Evolutionary conservation across 1,140 invertebrate genomes (phyloP), one percentile per base, ranked within the genome.

Genomic region (Brachionus manjavacas): DNA sequence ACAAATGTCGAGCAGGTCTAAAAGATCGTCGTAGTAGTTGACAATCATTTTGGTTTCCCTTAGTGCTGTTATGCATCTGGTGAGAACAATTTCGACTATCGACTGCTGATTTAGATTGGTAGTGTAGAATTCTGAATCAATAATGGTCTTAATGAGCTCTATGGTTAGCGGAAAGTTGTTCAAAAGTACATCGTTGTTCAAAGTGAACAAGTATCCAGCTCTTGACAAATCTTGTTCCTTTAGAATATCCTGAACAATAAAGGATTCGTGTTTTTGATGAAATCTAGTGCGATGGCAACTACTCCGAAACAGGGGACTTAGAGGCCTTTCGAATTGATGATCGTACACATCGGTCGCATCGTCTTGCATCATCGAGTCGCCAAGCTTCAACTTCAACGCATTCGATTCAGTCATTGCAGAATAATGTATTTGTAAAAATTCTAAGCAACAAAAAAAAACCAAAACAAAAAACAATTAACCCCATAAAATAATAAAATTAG

Each of bases 41-140:
- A 96, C 94, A 28, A 96, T 93, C 46, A 93, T 94, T 1, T 93
- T 92, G 1, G 94, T 95, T 90, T 96, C 95, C 86, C 95, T 94
- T 86, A 76, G n/a, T 9, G 94, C 94, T 84, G 94, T 94, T 28
- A 94, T 95, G 8, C 95, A 93, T 83, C 94, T 90, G 1, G 94
- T 95, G 39, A 96, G 93, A 89, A 94, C 95, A 86, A 96, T 96
- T 90, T 96, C 95, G 84, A 96, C 94, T 72, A 96, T 94, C 87
- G 94, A 95, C 89, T 96, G 95, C 89, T 96, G 94, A 91, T 96
- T 95, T 87, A 94, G 93, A 90, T 94, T 95, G 80, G 93, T 92
- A 2, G 93, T 91, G 88, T 96, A 96, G 86, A 94, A 93, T 7
- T 93, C 91, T 79, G 93, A 91, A 83, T 93, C 94, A 64, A 94